phyloP scores from a whole-genome alignment of 2,797 vertebrate genomes.

The Enteromius fasciolatus region DNA sequence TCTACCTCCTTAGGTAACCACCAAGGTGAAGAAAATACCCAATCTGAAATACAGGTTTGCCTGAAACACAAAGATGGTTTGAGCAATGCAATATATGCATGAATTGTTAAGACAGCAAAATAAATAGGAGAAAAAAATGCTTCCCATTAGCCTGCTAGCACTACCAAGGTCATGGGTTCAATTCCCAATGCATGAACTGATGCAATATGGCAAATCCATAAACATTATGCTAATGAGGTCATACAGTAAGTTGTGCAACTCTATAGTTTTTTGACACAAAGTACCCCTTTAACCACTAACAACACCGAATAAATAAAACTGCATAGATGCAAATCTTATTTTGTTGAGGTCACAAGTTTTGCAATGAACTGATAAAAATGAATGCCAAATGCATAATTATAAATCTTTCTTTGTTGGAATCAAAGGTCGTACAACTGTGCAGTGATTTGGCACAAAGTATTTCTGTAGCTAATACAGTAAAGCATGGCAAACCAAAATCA shows the following conservation, averaged over 20 bases:
- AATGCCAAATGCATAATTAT: background rate
- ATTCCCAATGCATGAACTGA: background rate
- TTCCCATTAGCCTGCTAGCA: background rate
- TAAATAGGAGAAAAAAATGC: background rate
- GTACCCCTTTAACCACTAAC: background rate
- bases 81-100: background rate
- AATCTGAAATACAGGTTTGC: background rate
- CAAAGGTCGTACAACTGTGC: background rate
- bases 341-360: background rate
- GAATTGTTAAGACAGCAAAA: background rate
- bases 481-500: background rate
- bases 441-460: background rate
- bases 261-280: background rate
- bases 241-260: background rate
- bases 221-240: background rate
- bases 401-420: background rate
- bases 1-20: background rate
- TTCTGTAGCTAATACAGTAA: background rate
- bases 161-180: background rate
- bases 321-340: background rate
- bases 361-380: background rate
- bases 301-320: background rate
- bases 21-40: background rate
- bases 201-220: background rate
- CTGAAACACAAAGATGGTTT: background rate